These are phyloP conservation scores for Pyxicephalus adspersus DNA, from an alignment of 2,113 vertebrate genomes.

Conservation along the genomic window DNA sequence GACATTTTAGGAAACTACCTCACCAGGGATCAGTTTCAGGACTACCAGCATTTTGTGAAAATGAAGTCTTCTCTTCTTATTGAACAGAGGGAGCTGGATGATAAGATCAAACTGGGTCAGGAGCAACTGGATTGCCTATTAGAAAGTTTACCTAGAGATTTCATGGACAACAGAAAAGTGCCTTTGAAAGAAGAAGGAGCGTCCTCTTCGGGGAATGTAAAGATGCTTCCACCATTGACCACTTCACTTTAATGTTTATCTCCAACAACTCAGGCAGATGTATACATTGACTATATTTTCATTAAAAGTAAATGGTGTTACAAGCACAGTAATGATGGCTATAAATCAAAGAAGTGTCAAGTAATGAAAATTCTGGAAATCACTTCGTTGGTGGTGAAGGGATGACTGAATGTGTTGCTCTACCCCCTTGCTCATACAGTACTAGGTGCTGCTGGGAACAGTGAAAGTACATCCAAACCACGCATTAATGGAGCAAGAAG, in stretches of 20 bases:
- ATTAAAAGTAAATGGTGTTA: background rate
- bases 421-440: background rate
- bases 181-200: slow-evolving; percentile 70
- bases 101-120: slow-evolving; percentile 86
- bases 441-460: background rate
- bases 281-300: background rate
- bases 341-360: background rate
- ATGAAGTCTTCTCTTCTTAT: slow-evolving; percentile 89
- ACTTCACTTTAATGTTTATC: slow-evolving; percentile 67
- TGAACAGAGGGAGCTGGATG: slow-evolving; percentile 88
- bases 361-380: background rate
- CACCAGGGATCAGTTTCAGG: slow-evolving; percentile 77
- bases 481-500: background rate
- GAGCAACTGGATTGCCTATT: slow-evolving; percentile 84
- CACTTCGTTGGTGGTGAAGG: background rate
- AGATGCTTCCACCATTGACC: slow-evolving; percentile 58
- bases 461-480: background rate
- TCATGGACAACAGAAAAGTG: slow-evolving; percentile 62
- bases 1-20: slow-evolving; percentile 84
- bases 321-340: background rate
- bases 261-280: background rate
- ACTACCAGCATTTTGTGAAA: slow-evolving; percentile 86
- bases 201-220: slow-evolving; percentile 64
- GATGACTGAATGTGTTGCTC: background rate
- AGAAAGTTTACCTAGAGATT: slow-evolving; percentile 78